These are phyloP conservation scores for Muricea muricata DNA, from an alignment of 92 coral and sea anemone species.

Conservation along the genomic window DNA sequence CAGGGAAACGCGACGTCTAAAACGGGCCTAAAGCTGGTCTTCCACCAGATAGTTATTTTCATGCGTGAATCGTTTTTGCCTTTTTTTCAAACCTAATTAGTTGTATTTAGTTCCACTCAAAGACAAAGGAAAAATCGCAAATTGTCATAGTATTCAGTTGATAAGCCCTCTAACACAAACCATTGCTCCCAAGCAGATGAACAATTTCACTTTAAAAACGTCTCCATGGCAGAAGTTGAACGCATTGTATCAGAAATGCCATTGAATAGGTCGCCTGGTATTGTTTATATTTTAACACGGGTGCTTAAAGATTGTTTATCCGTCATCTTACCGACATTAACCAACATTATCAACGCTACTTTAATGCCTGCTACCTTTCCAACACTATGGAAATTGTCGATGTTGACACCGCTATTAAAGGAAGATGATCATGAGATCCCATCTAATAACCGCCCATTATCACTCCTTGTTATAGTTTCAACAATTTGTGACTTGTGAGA, in stretches of 20 bases:
- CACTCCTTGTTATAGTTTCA: no score
- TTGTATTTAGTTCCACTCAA: no score
- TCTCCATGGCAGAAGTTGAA: neutral
- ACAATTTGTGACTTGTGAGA: neutral
- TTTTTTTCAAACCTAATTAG: no score
- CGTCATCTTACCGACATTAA: neutral
- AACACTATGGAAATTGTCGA: no score
- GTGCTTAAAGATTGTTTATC: neutral
- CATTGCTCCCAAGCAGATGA: neutral
- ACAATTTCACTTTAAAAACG: neutral
- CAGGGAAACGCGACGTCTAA: no score
- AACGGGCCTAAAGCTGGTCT: no score
- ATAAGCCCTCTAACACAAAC: neutral
- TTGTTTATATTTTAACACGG: neutral
- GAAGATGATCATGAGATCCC: no score
- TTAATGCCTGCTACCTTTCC: neutral
- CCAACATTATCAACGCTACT: neutral
- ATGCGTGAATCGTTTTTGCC: no score
- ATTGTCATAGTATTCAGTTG: neutral
- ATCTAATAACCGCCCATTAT: no score
- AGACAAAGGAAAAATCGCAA: neutral
- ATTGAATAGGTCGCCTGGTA: neutral
- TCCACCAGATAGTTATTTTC: no score
- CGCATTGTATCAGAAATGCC: neutral
- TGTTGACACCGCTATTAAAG: no score